Percentiles rank a stretch among this genome's conserved stretches.
These are phyloP conservation scores for Araneus ventricosus DNA, from an alignment of 1,140 invertebrate genomes.

Conservation along the genomic window DNA sequence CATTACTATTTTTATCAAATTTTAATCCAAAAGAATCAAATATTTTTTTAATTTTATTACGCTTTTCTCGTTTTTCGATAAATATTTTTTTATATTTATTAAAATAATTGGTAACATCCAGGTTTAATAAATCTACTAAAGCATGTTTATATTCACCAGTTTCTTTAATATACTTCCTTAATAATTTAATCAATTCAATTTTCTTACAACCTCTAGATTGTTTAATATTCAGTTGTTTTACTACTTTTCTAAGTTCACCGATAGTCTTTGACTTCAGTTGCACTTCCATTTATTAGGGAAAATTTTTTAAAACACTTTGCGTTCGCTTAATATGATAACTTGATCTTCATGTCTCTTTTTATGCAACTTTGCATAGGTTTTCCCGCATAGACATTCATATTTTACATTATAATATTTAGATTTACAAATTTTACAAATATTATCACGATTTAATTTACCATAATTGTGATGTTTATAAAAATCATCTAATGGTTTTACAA, in stretches of 20 bases:
- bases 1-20: not conserved
- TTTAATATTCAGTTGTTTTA: not conserved
- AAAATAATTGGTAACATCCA: not conserved
- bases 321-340: too few species aligned
- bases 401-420: too few species aligned
- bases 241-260: not conserved
- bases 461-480: too few species aligned
- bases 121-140: slow-evolving; percentile 15
- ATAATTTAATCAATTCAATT: slow-evolving; percentile 35
- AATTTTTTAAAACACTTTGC: too few species aligned
- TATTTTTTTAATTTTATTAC: slow-evolving; percentile 4
- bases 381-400: too few species aligned
- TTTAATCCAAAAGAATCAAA: slow-evolving; percentile 24
- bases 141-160: slow-evolving; percentile 1
- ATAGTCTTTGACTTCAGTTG: not conserved
- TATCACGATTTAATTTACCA: too few species aligned
- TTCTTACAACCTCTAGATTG: slow-evolving; percentile 6
- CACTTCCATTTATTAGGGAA: slow-evolving; percentile 33
- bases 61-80: not conserved
- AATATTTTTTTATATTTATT: not conserved
- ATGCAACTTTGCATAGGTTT: too few species aligned
- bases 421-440: not conserved
- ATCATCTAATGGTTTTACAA: too few species aligned
- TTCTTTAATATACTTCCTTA: not conserved
- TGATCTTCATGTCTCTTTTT: too few species aligned